Base-by-base conservation (phyloP, 1,140 invertebrate species). In the Drosophila virilis region DNA sequence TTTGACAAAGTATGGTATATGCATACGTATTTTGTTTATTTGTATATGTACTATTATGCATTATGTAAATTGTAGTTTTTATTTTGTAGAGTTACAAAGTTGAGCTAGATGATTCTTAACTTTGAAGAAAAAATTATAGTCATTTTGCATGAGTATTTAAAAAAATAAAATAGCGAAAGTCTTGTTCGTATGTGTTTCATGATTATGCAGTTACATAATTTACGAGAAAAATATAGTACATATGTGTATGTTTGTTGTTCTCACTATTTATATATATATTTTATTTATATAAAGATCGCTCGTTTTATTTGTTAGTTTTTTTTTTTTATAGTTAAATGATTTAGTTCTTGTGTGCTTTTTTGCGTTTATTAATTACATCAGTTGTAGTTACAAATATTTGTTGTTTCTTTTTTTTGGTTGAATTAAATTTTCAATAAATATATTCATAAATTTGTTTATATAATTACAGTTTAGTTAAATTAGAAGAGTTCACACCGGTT, bases 221-320 rank as follows among this genome's bases (percentile, higher is more conserved):
- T 77, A 77, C 73, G 84, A 88, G 84, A 88, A 86, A 86, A 88
- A 88, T 86, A 86, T 86, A 77, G 83, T 86, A 89, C 84, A 88
- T 73, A 83, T 85, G 69, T 77, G 46, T 61, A 50, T 51, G 62
- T 57, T 69, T 61, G 46, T 38, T 60, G 42, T 45, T 82, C 68
- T 46, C 54, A 61, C 62, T 82, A 75, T 59, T 78, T 79, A 75
- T 82, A 71, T 46, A 64, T 69, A 46, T 77, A 22, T 51, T 51
- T 5, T 54, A 43, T 61, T 7, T 64, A 33, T 82, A 77, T 85
- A 66, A 66, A 76, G 70, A 78, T 62, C 48, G 42, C 74, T 74
- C 22, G 67, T 43, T 73, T 61, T 55, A 45, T 75, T 77, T 55
- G 37, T 76, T 43, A 59, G 55, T 45, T 40, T 45, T 37, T 42